Evolutionary conservation across 2,797 vertebrate genomes (phyloP), one percentile per base, ranked within the genome.

Genomic region (Lagorchestes hirsutus): DNA sequence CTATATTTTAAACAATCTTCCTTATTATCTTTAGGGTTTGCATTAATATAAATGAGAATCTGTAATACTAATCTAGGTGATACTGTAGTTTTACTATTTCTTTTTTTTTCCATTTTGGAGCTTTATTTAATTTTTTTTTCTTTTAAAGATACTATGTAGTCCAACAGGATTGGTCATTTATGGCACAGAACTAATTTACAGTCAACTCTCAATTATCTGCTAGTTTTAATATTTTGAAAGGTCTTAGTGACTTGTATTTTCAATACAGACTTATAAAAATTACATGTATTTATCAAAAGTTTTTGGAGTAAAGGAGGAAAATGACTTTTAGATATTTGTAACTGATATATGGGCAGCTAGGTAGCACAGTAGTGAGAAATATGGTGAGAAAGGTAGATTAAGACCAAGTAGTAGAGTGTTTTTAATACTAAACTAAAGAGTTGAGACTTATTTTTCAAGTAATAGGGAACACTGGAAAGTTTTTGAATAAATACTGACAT

Each of bases 11-110:
- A 87, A 59, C 40, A 90, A 93, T 50, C n/a, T 57, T 55, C 54
- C 10, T 0, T 90, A 34, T 24, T 9, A 0, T 2, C 55, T 29
- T 67, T 52, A 8, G 90, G 90, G 31, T 92, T 92, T 54, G 6
- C n/a, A 16, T 58, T 67, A 0, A 5, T 50, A 9, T 8, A 12
- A n/a, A 0, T 5, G 6, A 0, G 40, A 82, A 55, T 29, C 52
- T 0, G 12, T 0, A 27, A 0, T 2, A 46, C 10, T 6, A 1
- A 0, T 29, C n/a, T 8, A 0, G 34, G 5, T 4, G 13, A 8
- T 10, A 0, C 90, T 91, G 92, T 55, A 93, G 94, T 40, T 27
- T 34, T 4, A 55, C 5, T 5, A 0, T 90, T 74, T 28, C 27
- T 52, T 52, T 52, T 52, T 46, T 52, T 52, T 52, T 52, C 52